Percentiles rank a stretch among this genome's conserved stretches.
phyloP scores from a whole-genome alignment of 2,797 vertebrate species.

The Acestrorhynchus altus region DNA sequence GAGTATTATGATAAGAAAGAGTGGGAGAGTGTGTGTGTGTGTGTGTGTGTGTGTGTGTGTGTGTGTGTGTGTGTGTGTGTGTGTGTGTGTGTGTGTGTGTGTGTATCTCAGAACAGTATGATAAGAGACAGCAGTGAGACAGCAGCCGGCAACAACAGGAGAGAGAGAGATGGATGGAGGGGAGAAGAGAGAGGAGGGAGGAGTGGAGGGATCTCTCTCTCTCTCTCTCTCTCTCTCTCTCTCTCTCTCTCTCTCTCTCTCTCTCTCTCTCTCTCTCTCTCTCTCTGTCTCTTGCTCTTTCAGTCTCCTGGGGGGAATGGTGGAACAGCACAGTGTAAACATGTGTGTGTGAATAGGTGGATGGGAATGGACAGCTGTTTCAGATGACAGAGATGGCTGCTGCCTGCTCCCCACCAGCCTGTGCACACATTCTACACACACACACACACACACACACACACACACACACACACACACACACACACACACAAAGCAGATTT shows the following conservation, averaged over 20 bases:
- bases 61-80: slow-evolving; percentile 56
- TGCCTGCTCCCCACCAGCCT: slow-evolving; percentile 80
- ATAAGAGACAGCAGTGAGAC: slow-evolving; percentile 67
- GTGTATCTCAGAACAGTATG: slow-evolving; percentile 76
- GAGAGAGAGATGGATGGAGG: slow-evolving; percentile 67
- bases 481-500: too few species aligned
- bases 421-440: slow-evolving; percentile 55
- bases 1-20: slow-evolving; percentile 76
- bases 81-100: slow-evolving; percentile 23
- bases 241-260: slow-evolving; percentile 60
- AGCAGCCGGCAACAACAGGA: slow-evolving; percentile 54
- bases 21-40: slow-evolving; percentile 63
- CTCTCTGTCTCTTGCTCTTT: slow-evolving; percentile 34
- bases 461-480: slow-evolving; percentile 4
- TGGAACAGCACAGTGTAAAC: slow-evolving; percentile 82
- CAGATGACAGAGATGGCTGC: slow-evolving; percentile 85
- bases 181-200: slow-evolving; percentile 60
- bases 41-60: slow-evolving; percentile 67
- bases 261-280: slow-evolving; percentile 8
- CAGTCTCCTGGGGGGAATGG: slow-evolving; percentile 73
- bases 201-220: slow-evolving; percentile 56
- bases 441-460: slow-evolving; percentile 28
- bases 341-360: slow-evolving; percentile 78
- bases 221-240: too few species aligned
- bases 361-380: slow-evolving; percentile 86